Conservation (phyloP, 2,113 vertebrate species). For the Trematomus loennbergii region DNA sequence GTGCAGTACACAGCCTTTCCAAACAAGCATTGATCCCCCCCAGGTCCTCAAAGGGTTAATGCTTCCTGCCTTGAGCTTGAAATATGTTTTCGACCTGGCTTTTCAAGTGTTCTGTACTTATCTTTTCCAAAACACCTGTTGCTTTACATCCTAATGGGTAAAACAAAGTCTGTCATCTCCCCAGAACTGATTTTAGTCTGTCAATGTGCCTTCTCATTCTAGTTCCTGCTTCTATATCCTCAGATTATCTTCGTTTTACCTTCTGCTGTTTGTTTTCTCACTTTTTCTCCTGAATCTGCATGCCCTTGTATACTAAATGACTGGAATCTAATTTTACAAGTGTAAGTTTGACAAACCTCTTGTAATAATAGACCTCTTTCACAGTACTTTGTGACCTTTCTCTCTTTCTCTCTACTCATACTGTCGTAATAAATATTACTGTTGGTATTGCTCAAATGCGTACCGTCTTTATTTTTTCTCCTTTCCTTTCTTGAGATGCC, state of each 20-base stretch:
- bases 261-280: slow-evolving; percentile 72
- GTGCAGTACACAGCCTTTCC: slow-evolving; percentile 10
- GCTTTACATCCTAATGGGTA: slow-evolving; percentile 72
- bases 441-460: slow-evolving; percentile 95
- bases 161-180: slow-evolving; percentile 81
- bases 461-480: slow-evolving; percentile 87
- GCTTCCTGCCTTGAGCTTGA: slow-evolving; percentile 64
- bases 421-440: slow-evolving; percentile 98
- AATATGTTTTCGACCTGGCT: slow-evolving; percentile 82
- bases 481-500: slow-evolving; percentile 61
- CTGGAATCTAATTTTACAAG: slow-evolving; percentile 80
- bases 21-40: slow-evolving; percentile 20
- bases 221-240: slow-evolving; percentile 85
- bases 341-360: slow-evolving; percentile 87
- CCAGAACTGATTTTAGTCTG: slow-evolving; percentile 89
- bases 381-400: slow-evolving; percentile 90
- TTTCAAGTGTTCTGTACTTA: slow-evolving; percentile 87
- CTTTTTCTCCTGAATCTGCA: slow-evolving; percentile 81
- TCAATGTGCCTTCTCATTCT: slow-evolving; percentile 96
- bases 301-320: slow-evolving; percentile 84
- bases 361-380: slow-evolving; percentile 92
- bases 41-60: slow-evolving; percentile 87
- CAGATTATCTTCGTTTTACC: slow-evolving; percentile 74
- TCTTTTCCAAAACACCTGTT: slow-evolving; percentile 69
- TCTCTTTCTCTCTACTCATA: slow-evolving; percentile 89